Conservation (phyloP, 2,888 invertebrate genomes). For the Penaeus monodon region DNA sequence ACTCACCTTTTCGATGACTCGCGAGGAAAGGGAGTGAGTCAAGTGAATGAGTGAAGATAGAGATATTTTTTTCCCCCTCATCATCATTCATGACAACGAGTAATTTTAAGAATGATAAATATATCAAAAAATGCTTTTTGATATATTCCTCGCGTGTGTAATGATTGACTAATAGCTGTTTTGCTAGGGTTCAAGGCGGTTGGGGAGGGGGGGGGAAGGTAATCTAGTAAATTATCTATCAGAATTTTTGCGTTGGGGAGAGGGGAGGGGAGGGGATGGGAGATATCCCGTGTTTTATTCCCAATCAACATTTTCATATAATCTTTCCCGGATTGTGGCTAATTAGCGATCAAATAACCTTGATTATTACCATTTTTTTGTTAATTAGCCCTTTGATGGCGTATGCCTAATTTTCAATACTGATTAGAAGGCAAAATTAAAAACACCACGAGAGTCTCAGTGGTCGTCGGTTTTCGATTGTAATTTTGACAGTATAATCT, state of each 20-base stretch:
- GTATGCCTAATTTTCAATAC: constrained; percentile 35
- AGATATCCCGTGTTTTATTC: not conserved
- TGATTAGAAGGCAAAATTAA: constrained; percentile 17
- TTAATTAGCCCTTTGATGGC: constrained; percentile 8
- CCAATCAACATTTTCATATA: not conserved
- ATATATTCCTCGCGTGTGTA: too few species aligned
- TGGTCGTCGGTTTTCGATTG: not conserved
- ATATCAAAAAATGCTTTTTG: not conserved
- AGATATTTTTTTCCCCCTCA: too few species aligned
- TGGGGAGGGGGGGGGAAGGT: too few species aligned
- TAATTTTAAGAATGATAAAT: not conserved
- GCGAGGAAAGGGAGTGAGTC: too few species aligned
- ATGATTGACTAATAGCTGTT: too few species aligned
- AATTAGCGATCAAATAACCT: constrained; percentile 39
- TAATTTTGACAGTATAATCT: constrained; percentile 23
- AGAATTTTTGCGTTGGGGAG: too few species aligned
- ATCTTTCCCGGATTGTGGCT: constrained; percentile 3
- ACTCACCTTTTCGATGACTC: too few species aligned
- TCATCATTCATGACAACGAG: too few species aligned
- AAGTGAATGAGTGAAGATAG: too few species aligned
- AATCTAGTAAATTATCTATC: too few species aligned
- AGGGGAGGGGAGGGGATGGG: too few species aligned
- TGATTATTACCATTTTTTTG: constrained; percentile 33
- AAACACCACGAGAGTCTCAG: constrained; percentile 5
- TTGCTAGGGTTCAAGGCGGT: too few species aligned